A percentile compares a stretch with the other conserved stretches of the same genome.
Conservation (phyloP, 2,888 invertebrate genomes). For the Melipona beecheii region DNA sequence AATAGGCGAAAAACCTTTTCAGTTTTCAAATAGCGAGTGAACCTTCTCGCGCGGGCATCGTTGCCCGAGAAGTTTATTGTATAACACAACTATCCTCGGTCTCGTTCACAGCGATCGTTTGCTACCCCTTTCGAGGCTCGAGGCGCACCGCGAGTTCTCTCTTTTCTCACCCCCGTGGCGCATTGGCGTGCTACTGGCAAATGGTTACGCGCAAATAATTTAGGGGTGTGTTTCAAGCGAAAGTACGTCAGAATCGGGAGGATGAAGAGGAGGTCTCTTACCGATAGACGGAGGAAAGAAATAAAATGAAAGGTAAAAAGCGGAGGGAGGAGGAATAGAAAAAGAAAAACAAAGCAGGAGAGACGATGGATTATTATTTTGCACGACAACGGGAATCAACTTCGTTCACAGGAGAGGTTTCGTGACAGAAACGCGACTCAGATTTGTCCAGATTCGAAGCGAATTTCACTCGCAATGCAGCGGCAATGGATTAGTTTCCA, state of each 20-base stretch:
- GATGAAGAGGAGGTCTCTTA: background rate
- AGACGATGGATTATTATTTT: background rate
- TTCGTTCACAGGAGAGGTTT: background rate
- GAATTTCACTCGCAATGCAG: background rate
- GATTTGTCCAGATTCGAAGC: background rate
- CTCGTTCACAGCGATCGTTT: constrained; percentile 1
- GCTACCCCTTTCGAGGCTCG: background rate
- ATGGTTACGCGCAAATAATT: constrained; percentile 56
- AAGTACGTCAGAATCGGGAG: constrained; percentile 45
- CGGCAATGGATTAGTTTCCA: background rate
- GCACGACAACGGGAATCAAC: background rate
- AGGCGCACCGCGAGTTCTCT: background rate
- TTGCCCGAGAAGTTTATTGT: background rate
- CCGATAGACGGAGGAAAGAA: background rate
- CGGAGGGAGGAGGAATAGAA: background rate
- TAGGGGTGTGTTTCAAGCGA: constrained; percentile 38
- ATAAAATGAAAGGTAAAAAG: background rate
- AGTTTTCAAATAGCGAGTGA: no score
- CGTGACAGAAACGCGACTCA: background rate
- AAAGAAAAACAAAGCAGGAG: background rate
- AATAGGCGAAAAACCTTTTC: no score
- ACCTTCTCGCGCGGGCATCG: background rate
- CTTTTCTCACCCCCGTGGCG: background rate
- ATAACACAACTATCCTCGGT: background rate
- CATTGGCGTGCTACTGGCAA: constrained; percentile 9